Evolutionary conservation across 2,888 invertebrate genomes (phyloP), one percentile per base, ranked within the genome.

Genomic region (Ophraella communa): DNA sequence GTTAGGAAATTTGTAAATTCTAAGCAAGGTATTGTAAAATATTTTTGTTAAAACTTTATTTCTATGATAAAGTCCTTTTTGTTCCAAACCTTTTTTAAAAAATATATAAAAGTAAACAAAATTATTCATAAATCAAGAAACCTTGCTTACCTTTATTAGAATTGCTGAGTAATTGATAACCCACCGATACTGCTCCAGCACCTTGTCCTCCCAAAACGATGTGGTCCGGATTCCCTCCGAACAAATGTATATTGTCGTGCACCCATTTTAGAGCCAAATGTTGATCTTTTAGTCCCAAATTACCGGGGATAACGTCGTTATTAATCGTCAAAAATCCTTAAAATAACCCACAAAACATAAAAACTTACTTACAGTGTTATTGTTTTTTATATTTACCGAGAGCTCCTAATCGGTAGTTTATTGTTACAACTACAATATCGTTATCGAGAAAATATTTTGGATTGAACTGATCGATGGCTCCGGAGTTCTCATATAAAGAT

Each of bases 261-360:
- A 39, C 49, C 59, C 51, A 59, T 59, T 59, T 39, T 11, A 59
- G 17, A 24, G 59, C 59, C 11, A 59, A 23, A 49, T 59, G 23
- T 39, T 59, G 51, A 51, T 59, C 59, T 35, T 59, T 59, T 2
- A 59, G 20, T 3, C 59, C 59, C 59, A 59, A 49, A 39, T 59
- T 51, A 7, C 59, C 51, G 18, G 59, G 24, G 11, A 51, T 59
- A 4, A 21, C 30, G 5, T n/a, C 4, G 39, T 51, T 35, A 24
- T 49, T 49, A 8, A 35, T 39, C 1, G 58, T 24, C 14, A 58
- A 49, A 11, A 47, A 47, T 4, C 47, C 47, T 47, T 4, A 54
- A 14, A 54, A 54, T n/a, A 35, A 11, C n/a, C 0, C 1, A 11
- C 11, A 11, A 30, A 11, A 2, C 1, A 27, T 2, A 30, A 30